These are phyloP conservation scores for Lathronympha strigana DNA, from an alignment of 2,888 invertebrate species.

Conservation along the genomic window DNA sequence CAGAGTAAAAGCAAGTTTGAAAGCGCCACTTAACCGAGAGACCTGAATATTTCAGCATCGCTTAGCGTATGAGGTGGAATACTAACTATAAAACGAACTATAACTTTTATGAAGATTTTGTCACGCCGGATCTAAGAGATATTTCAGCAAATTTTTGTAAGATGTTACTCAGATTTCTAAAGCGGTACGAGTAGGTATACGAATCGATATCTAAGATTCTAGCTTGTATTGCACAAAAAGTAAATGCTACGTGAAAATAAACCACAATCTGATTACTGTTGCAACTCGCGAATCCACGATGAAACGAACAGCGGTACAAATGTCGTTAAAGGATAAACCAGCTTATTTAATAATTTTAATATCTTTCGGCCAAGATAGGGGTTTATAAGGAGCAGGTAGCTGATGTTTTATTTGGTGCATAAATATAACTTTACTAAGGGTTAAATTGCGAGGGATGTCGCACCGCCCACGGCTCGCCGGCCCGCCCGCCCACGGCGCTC, in stretches of 20 bases:
- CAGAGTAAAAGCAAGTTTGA: conserved; percentile 14
- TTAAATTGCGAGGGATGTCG: conserved; percentile 22
- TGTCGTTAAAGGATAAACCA: not conserved
- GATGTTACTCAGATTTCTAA: not conserved
- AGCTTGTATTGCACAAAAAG: too few species aligned
- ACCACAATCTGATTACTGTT: too few species aligned
- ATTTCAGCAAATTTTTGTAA: not conserved
- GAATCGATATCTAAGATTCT: not conserved
- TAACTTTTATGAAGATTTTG: conserved; percentile 1
- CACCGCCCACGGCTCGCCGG: conserved; percentile 13
- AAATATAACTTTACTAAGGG: conserved; percentile 33
- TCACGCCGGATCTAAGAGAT: not conserved
- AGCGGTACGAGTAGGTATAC: not conserved
- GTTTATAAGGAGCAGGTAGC: conserved; percentile 19
- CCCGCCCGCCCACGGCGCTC: conserved; percentile 14
- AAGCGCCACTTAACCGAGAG: conserved; percentile 25
- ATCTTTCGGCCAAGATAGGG: not conserved
- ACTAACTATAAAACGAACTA: too few species aligned
- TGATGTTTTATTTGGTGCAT: conserved; percentile 20
- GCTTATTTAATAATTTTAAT: conserved; percentile 13
- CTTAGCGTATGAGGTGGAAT: conserved; percentile 8
- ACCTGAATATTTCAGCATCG: conserved; percentile 36
- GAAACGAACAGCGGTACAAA: not conserved
- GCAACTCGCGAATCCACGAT: not conserved
- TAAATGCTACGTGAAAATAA: too few species aligned